Conservation (phyloP, 2,888 invertebrate genomes). For the Drosophila tanythrix region DNA sequence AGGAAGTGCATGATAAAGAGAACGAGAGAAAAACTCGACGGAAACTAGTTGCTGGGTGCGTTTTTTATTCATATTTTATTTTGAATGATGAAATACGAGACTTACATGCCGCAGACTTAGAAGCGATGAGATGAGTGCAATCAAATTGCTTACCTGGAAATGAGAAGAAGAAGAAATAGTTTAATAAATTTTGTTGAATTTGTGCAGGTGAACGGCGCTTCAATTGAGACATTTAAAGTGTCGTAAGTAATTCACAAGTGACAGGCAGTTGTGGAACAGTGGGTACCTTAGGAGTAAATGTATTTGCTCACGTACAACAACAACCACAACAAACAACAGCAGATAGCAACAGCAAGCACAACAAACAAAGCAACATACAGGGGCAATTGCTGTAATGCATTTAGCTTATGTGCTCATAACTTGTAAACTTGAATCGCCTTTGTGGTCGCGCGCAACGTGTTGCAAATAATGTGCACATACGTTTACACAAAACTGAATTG, state of each 20-base stretch:
- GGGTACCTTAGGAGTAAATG: constrained; percentile 25
- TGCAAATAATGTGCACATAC: constrained; percentile 38
- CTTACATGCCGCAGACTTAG: constrained; percentile 27
- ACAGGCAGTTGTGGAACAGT: constrained; percentile 8
- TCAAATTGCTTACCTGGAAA: constrained; percentile 56
- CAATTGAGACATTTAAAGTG: constrained; percentile 37
- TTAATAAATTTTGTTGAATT: constrained; percentile 17
- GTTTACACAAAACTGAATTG: constrained; percentile 20
- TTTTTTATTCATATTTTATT: not conserved
- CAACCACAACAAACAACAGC: constrained; percentile 9
- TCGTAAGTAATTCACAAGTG: constrained; percentile 35
- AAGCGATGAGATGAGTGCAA: constrained; percentile 7
- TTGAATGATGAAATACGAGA: constrained; percentile 39
- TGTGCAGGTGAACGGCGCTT: constrained; percentile 9
- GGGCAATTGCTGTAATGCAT: constrained; percentile 54
- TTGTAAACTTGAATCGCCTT: constrained; percentile 43
- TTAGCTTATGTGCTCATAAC: constrained; percentile 52
- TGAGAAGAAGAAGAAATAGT: constrained; percentile 15
- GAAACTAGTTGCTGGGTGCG: constrained; percentile 45
- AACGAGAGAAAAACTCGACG: constrained; percentile 12
- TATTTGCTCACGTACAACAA: constrained; percentile 31
- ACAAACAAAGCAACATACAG: constrained; percentile 26
- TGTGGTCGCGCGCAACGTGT: constrained; percentile 52
- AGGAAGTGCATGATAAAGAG: constrained; percentile 34
- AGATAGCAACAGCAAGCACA: constrained; percentile 11